Evolutionary conservation across 2,888 invertebrate species (phyloP).

Genomic region (Neoaliturus tenellus): DNA sequence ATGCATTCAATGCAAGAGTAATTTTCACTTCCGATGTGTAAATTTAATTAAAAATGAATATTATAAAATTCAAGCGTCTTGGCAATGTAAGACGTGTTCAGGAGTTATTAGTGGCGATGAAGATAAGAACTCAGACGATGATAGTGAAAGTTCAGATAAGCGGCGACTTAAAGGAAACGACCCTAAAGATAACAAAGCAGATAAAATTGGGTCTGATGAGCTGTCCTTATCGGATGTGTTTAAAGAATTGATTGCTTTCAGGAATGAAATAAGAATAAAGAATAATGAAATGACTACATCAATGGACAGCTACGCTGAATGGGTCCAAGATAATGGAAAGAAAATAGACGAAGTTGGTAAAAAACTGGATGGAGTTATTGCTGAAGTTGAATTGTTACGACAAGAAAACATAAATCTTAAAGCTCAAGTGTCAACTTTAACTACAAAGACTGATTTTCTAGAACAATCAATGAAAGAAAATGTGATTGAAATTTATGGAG

Average conservation of each 20-base stretch:
- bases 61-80: neutral
- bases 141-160: too few relatives aligned
- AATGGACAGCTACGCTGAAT: neutral
- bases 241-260: neutral
- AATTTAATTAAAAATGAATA: neutral
- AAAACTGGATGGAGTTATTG: neutral
- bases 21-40: neutral
- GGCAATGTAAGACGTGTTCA: neutral
- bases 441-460: neutral
- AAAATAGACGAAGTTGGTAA: neutral
- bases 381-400: neutral
- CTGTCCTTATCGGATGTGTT: neutral
- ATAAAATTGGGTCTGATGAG: neutral
- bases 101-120: neutral
- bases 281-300: neutral
- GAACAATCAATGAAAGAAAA: neutral
- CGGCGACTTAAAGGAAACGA: neutral
- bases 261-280: neutral
- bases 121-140: neutral
- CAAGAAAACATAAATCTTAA: conserved; percentile 19
- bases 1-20: neutral
- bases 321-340: neutral
- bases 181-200: neutral
- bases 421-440: neutral
- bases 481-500: neutral